Evolutionary conservation across 2,797 vertebrate genomes (phyloP).

Genomic region (Macropodus opercularis): DNA sequence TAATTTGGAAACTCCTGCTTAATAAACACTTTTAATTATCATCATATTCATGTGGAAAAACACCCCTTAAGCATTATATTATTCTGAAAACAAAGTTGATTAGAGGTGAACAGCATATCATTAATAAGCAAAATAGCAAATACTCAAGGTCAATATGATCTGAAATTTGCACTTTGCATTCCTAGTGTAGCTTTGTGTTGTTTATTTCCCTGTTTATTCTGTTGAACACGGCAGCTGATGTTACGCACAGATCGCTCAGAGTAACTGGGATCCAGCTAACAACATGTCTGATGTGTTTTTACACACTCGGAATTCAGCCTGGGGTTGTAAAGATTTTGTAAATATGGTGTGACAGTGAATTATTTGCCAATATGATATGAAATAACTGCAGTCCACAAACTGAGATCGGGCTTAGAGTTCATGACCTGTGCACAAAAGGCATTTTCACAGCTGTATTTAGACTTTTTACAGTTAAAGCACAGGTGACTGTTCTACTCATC

Average conservation of each 20-base stretch:
- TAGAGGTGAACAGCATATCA: constrained; percentile 16
- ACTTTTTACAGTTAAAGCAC: too few species aligned
- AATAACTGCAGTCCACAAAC: not conserved
- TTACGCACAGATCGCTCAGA: not conserved
- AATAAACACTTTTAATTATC: constrained; percentile 39
- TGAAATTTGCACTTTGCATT: constrained; percentile 10
- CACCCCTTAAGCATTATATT: constrained; percentile 27
- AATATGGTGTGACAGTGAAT: not conserved
- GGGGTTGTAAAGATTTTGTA: not conserved
- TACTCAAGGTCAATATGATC: constrained; percentile 12
- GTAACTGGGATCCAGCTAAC: not conserved
- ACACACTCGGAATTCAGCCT: not conserved
- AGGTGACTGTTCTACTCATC: too few species aligned
- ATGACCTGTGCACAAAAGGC: too few species aligned
- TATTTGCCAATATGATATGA: not conserved
- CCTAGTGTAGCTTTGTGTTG: constrained; percentile 10
- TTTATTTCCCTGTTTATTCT: constrained; percentile 15
- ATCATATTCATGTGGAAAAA: constrained; percentile 18
- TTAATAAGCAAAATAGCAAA: constrained; percentile 29
- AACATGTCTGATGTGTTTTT: constrained; percentile 17
- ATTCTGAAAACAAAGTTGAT: constrained; percentile 26
- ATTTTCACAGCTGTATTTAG: too few species aligned
- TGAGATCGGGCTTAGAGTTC: not conserved
- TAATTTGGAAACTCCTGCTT: constrained; percentile 3
- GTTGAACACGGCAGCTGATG: constrained; percentile 1